A percentile compares a stretch with the other conserved stretches of the same genome.
phyloP scores from a whole-genome alignment of 2,113 vertebrate genomes.

The Aspidoscelis tigris region DNA sequence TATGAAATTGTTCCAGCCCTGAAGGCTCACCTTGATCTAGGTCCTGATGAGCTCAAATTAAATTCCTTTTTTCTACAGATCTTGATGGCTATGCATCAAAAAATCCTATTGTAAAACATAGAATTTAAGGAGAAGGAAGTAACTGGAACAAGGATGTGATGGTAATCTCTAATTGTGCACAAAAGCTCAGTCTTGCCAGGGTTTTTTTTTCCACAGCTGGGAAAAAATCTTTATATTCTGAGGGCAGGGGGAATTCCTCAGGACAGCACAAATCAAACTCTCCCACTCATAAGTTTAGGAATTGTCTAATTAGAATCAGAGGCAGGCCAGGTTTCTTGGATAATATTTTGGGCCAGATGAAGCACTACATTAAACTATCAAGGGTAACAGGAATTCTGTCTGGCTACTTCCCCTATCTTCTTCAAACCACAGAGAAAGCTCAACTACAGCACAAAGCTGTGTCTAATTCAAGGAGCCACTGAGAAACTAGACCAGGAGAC shows the following conservation, averaged over 20 bases:
- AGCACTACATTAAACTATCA: background rate
- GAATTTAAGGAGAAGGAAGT: background rate
- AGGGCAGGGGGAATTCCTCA: background rate
- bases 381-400: constrained; percentile 17
- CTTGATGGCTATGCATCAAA: no score
- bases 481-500: background rate
- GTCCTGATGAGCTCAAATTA: no score
- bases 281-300: constrained; percentile 11
- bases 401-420: background rate
- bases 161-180: background rate
- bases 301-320: constrained; percentile 25
- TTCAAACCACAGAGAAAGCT: background rate
- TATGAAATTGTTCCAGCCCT: no score
- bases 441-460: background rate
- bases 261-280: constrained; percentile 10
- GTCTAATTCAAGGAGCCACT: background rate
- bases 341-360: constrained; percentile 19
- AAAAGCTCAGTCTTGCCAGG: background rate
- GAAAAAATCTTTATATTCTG: background rate
- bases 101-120: background rate
- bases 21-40: no score
- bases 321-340: constrained; percentile 14
- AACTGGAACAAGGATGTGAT: background rate
- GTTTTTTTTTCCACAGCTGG: background rate
- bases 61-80: no score